Evolutionary conservation across 2,888 invertebrate genomes (phyloP), one percentile per base, ranked within the genome.

Genomic region (Agriopis aurantiaria): DNA sequence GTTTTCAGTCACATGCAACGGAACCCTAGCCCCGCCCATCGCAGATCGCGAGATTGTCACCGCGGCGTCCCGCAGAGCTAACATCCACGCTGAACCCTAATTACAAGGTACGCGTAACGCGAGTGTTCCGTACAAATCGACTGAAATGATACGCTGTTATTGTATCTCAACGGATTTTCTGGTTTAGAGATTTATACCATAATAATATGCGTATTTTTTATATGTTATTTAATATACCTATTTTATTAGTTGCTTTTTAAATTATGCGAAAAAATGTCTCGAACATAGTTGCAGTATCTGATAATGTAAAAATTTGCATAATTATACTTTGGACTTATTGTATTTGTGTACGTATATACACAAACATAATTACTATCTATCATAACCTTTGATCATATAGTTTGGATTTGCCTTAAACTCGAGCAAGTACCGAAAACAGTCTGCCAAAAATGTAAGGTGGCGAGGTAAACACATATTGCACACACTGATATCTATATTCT

Each of bases 61-160:
- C 69, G 75, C 71, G 81, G 79, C 76, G 10, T 75, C 86, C 88
- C 86, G 87, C 86, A 57, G 87, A 57, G 88, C 65, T 79, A 85
- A 85, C 76, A 70, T 79, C 72, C 78, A 74, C 71, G 80, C 75
- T 79, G 73, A 77, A 75, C 62, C 77, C 71, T 88, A 87, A 87
- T 87, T 79, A 84, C 82, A 74, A 72, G 75, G 66, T 68, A 72
- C 64, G 69, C 59, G 71, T 71, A 68, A 70, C 76, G 71, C 75
- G 72, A 69, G 69, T 74, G 78, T 76, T 76, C 75, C 71, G 74
- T 65, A 75, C 73, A 74, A 72, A 76, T 74, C 70, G 73, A 72
- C 66, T 57, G 72, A 65, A 70, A 72, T 73, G 72, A 71, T 73
- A 69, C 67, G 17, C 59, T 68, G 65, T 69, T 57, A 73, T 74